Conservation (phyloP, 30 jellyfish, hydroid and myxozoan species). For the Nemopilema nomurai region DNA sequence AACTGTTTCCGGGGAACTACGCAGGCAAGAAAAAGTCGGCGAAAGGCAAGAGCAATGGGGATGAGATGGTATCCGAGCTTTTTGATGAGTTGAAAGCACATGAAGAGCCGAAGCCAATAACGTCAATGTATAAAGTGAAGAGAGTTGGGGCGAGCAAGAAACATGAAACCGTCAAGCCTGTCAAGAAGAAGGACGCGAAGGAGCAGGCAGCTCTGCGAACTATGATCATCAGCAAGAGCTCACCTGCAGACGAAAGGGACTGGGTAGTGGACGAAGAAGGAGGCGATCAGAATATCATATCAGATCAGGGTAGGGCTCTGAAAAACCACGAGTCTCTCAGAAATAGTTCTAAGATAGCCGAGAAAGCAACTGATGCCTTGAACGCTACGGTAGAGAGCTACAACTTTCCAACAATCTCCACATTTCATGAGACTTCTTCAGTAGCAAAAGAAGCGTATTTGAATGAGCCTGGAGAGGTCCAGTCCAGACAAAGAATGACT, state of each 20-base stretch:
- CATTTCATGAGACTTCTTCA: not conserved
- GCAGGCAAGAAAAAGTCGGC: conserved; percentile 50
- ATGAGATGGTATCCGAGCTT: conserved; percentile 18
- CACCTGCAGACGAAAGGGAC: not conserved
- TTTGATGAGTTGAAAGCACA: conserved; percentile 6
- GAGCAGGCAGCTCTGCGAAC: not conserved
- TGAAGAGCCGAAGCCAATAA: conserved; percentile 19
- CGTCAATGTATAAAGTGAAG: conserved; percentile 9
- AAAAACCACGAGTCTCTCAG: not conserved
- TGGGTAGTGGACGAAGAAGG: not conserved
- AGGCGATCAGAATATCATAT: not conserved
- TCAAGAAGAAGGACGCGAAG: not conserved
- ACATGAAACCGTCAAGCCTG: not conserved
- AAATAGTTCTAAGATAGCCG: not conserved
- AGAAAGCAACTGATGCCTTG: not conserved
- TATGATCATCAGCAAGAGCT: not conserved
- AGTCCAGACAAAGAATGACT: not conserved
- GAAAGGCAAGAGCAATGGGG: conserved; percentile 2
- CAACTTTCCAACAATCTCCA: not conserved
- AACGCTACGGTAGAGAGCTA: not conserved
- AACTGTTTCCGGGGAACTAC: conserved; percentile 78
- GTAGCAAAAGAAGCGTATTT: not conserved
- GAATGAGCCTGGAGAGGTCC: not conserved
- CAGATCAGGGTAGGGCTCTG: not conserved
- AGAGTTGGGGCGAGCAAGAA: not conserved